phyloP scores from a whole-genome alignment of 1,140 invertebrate species.

The Drosophila yakuba region DNA sequence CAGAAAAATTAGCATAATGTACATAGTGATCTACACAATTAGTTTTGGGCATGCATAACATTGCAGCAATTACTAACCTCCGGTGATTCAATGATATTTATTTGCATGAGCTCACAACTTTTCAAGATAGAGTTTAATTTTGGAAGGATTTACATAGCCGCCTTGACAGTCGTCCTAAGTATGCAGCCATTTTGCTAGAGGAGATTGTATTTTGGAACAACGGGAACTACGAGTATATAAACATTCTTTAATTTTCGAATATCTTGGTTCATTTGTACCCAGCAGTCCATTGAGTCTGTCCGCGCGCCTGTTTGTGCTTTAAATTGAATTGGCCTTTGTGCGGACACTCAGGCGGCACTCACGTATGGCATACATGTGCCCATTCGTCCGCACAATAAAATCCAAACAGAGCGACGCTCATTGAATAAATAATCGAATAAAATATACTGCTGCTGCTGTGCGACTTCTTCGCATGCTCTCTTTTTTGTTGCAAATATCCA shows the following conservation, averaged over 20 bases:
- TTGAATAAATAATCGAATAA: slow-evolving; percentile 82
- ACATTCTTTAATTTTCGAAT: neutral
- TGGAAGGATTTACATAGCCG: neutral
- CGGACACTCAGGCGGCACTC: slow-evolving; percentile 60
- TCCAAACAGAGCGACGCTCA: slow-evolving; percentile 74
- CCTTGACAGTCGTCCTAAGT: too few species aligned
- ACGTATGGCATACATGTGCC: slow-evolving; percentile 66
- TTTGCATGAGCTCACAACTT: too few species aligned
- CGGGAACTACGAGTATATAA: too few species aligned
- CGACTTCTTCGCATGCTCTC: slow-evolving; percentile 49
- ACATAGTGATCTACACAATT: neutral
- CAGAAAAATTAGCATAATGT: neutral
- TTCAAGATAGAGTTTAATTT: neutral
- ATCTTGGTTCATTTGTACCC: slow-evolving; percentile 12
- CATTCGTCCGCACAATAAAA: slow-evolving; percentile 69
- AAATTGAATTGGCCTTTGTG: slow-evolving; percentile 82
- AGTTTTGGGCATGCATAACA: neutral
- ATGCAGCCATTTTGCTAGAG: too few species aligned
- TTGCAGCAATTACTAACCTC: too few species aligned
- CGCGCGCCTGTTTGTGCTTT: slow-evolving; percentile 44
- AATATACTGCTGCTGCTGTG: slow-evolving; percentile 54
- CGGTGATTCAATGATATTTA: too few species aligned
- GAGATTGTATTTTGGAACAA: neutral
- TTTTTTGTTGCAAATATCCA: slow-evolving; percentile 77
- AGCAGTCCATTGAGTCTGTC: slow-evolving; percentile 12